Conservation (phyloP, 2,888 invertebrate species). For the Hartigia nigra region DNA sequence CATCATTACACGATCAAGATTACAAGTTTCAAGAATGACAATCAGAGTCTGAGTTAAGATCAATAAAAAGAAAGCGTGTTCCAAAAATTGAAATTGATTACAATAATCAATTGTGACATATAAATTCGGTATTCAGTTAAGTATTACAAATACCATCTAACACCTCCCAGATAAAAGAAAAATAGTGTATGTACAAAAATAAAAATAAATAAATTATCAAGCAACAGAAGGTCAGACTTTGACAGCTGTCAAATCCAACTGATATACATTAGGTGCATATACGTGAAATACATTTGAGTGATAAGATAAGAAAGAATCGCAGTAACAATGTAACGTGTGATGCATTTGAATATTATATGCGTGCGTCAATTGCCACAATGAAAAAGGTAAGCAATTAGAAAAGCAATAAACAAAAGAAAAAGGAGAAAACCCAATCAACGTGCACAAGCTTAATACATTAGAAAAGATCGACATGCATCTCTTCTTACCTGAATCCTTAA, state of each 20-base stretch:
- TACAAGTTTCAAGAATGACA: neutral
- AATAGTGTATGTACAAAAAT: neutral
- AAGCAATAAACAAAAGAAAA: neutral
- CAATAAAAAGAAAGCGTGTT: neutral
- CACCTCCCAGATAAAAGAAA: conserved; percentile 29
- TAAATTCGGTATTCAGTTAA: neutral
- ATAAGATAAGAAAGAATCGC: neutral
- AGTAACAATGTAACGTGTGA: neutral
- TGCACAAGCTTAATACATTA: neutral
- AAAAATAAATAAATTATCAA: neutral
- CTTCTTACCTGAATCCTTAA: neutral
- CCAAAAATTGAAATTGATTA: neutral
- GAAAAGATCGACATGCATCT: neutral
- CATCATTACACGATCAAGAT: neutral
- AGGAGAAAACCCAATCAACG: neutral
- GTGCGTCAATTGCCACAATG: neutral
- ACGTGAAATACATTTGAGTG: neutral
- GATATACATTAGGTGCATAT: neutral
- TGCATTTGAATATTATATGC: neutral
- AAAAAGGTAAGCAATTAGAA: neutral
- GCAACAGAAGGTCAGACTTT: neutral
- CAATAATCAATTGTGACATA: neutral
- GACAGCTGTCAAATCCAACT: neutral
- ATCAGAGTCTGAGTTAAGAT: no score
- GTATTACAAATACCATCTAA: conserved; percentile 23